Conservation (phyloP, 2,113 vertebrate species). For the Nannobrachium achirus region DNA sequence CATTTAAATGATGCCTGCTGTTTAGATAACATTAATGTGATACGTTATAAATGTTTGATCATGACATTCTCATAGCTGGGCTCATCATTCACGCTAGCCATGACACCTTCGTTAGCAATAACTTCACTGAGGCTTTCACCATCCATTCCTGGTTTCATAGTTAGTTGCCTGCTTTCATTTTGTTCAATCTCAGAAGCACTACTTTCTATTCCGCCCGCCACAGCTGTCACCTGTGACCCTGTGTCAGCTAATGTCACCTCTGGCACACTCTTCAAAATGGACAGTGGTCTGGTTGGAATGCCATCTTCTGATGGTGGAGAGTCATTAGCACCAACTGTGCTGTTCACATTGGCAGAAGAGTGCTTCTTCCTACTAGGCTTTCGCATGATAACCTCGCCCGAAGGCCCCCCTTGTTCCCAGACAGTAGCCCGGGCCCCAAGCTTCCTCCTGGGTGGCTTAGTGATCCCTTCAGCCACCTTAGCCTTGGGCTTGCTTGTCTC, state of each 20-base stretch:
- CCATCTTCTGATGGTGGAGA: constrained; percentile 46
- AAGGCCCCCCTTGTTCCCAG: constrained; percentile 68
- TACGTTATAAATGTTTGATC: constrained; percentile 54
- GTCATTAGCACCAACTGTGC: constrained; percentile 26
- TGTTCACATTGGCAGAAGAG: constrained; percentile 31
- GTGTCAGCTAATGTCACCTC: constrained; percentile 46
- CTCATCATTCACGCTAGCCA: constrained; percentile 65
- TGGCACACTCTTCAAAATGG: constrained; percentile 70
- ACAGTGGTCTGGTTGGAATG: constrained; percentile 67
- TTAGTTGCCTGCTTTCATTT: constrained; percentile 64
- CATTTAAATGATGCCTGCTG: too few relatives aligned
- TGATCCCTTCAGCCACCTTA: constrained; percentile 70
- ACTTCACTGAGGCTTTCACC: constrained; percentile 46
- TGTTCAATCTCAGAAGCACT: constrained; percentile 5
- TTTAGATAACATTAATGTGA: not conserved
- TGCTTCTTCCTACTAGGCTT: constrained; percentile 72
- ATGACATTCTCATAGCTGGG: constrained; percentile 90
- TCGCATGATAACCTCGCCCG: constrained; percentile 50
- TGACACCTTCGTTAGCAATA: constrained; percentile 57
- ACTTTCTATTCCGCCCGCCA: not conserved
- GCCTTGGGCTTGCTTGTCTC: constrained; percentile 65
- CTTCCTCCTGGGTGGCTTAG: constrained; percentile 85
- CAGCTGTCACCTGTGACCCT: constrained; percentile 23
- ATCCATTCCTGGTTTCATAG: constrained; percentile 56
- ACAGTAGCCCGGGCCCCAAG: constrained; percentile 73